Evolutionary conservation across 2,113 vertebrate species (phyloP).

Genomic region (Calcarius ornatus): DNA sequence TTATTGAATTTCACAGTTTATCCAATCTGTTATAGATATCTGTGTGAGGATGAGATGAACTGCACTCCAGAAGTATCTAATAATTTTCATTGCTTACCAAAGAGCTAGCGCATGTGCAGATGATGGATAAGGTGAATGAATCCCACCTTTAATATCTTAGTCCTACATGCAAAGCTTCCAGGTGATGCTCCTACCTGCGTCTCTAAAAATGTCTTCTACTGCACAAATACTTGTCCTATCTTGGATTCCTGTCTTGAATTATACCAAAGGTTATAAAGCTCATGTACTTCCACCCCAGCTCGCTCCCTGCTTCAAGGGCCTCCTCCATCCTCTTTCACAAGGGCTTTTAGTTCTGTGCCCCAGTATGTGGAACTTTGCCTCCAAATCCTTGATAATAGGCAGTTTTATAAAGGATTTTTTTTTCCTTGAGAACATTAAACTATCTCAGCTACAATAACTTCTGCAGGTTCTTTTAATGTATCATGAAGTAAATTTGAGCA

Average conservation of each 20-base stretch:
- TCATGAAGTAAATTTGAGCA: not conserved
- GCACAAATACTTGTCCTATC: not conserved
- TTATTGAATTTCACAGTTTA: not conserved
- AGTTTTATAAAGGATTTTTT: not conserved
- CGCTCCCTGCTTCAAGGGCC: not conserved
- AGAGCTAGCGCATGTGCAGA: not conserved
- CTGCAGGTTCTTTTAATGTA: slow-evolving; percentile 34
- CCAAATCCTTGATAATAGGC: not conserved
- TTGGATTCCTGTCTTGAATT: not conserved
- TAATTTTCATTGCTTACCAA: not conserved
- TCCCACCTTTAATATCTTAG: not conserved
- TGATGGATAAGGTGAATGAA: not conserved
- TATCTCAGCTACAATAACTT: slow-evolving; percentile 1
- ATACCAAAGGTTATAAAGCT: not conserved
- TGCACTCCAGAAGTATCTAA: not conserved
- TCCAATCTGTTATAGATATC: not conserved
- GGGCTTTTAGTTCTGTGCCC: not conserved
- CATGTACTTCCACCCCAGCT: not conserved
- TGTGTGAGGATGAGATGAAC: not conserved
- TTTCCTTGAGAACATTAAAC: not conserved
- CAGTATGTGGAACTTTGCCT: not conserved
- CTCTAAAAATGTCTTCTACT: not conserved
- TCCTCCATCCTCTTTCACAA: not conserved
- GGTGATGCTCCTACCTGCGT: not conserved
- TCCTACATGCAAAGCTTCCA: not conserved